Base-by-base conservation (phyloP, 2,888 invertebrate species). In the Hymenopus coronatus region DNA sequence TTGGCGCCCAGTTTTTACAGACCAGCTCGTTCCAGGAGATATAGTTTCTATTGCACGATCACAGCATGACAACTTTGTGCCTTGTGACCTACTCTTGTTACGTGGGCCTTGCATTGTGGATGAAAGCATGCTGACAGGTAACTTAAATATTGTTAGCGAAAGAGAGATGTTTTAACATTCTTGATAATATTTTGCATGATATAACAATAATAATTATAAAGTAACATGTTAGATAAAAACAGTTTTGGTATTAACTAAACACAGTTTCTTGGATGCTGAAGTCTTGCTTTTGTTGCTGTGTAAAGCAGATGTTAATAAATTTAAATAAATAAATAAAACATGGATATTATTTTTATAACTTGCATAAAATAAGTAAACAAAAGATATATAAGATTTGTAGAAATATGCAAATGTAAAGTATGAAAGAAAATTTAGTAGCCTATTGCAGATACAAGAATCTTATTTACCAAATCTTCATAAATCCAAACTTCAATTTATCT, bases 51-150 rank as follows among this genome's bases (percentile, higher is more conserved):
- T 99, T 90, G 96, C 97, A 15, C 95, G 99, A 91, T 97, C 98
- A 20, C 95, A 96, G 89, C 97, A 97, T 92, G 99, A 99, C 92
- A 97, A 97, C 92, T 94, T 98, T 90, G 98, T 99, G 87, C 99
- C 99, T 2, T 99, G 99, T 94, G 99, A 99, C 93, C 95, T 99
- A 93, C 94, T 99, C 46, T 94, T 99, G 84, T 93, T 99, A 89
- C 95, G 99, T 92, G 99, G 99, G 12, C 97, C 98, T 2, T 99
- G 99, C 93, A 99, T 99, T 92, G 98, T 99, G 0, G 99, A 99
- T 93, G 99, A 99, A 93, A 99, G 99, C 91, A 99, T 99, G 99
- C 94, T 99, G 90, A 99, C 99, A 25, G 99, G 96, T 94, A 91
- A 91, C 54, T 70, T 70, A 20, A 70, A 70, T 20, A 20, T 70